Evolutionary conservation across 2,888 invertebrate genomes (phyloP).

Genomic region (Empis stercorea): DNA sequence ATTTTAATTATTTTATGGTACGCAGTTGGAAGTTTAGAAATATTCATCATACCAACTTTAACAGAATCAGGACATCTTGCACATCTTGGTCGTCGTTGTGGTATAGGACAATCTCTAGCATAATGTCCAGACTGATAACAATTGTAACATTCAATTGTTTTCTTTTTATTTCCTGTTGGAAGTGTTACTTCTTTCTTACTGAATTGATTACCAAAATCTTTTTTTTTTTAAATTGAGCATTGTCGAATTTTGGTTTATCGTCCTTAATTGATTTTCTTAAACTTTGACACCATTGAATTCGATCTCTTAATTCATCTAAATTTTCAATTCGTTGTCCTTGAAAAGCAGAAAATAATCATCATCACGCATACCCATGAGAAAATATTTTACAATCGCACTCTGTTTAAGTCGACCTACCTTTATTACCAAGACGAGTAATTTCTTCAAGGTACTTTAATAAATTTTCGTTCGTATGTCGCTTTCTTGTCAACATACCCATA

Average conservation of each 20-base stretch:
- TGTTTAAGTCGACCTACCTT: neutral
- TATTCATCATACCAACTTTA: neutral
- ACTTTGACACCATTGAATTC: neutral
- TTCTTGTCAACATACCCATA: neutral
- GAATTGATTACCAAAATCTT: neutral
- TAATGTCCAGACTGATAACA: neutral
- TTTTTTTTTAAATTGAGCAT: too few species aligned
- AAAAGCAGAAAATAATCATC: neutral
- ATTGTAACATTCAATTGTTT: neutral
- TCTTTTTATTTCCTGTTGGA: too few species aligned
- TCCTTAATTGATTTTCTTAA: neutral
- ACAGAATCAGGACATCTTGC: neutral
- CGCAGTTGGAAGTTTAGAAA: neutral
- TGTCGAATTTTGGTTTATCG: neutral
- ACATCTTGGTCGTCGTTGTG: neutral
- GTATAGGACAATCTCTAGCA: neutral
- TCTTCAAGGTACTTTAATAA: neutral
- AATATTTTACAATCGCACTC: neutral
- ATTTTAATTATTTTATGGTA: neutral
- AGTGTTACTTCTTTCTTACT: neutral
- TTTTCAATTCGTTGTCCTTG: neutral
- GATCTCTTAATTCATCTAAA: neutral
- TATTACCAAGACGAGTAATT: neutral
- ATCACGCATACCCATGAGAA: neutral
- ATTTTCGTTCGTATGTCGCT: neutral